Percentiles rank a stretch among this genome's conserved stretches.
These are phyloP conservation scores for Crenichthys baileyi DNA, from an alignment of 2,797 vertebrate species.

Conservation along the genomic window DNA sequence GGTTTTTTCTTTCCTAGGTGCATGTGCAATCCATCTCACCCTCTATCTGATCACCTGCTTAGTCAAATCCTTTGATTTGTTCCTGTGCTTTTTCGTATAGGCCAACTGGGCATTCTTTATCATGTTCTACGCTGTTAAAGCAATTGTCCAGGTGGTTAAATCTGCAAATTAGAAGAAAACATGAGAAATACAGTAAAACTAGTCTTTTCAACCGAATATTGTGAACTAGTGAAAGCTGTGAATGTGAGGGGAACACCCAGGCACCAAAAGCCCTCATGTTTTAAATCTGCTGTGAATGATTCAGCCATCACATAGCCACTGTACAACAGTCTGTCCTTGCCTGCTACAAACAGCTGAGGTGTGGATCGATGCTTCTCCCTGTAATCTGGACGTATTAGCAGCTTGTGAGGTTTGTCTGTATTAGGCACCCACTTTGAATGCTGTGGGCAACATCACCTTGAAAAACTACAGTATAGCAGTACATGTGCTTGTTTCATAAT, in stretches of 20 bases:
- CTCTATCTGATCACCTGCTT: no score
- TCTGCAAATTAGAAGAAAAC: conserved; percentile 16
- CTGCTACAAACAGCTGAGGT: conserved; percentile 18
- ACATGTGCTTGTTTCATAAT: conserved; percentile 48
- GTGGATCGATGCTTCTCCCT: conserved; percentile 42
- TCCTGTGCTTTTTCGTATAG: no score
- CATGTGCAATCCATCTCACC: no score
- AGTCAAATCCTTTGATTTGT: no score
- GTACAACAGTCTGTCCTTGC: conserved; percentile 16
- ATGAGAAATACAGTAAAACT: conserved; percentile 34
- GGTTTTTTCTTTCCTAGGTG: no score
- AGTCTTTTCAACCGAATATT: conserved; percentile 3
- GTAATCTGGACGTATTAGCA: conserved; percentile 33
- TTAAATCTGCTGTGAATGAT: conserved; percentile 48
- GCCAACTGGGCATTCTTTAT: no score
- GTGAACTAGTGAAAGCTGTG: conserved; percentile 20
- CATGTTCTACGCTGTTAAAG: no score
- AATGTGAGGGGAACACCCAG: conserved; percentile 9
- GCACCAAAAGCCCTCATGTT: conserved; percentile 16
- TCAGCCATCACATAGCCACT: conserved; percentile 32
- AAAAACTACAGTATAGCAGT: conserved; percentile 35
- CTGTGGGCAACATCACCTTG: conserved; percentile 53
- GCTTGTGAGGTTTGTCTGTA: conserved; percentile 44
- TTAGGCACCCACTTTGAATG: conserved; percentile 35
- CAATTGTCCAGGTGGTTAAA: conserved; percentile 43